Evolutionary conservation across 2,797 vertebrate species (phyloP), one percentile per base, ranked within the genome.

Genomic region (Chromobotia macracanthus): DNA sequence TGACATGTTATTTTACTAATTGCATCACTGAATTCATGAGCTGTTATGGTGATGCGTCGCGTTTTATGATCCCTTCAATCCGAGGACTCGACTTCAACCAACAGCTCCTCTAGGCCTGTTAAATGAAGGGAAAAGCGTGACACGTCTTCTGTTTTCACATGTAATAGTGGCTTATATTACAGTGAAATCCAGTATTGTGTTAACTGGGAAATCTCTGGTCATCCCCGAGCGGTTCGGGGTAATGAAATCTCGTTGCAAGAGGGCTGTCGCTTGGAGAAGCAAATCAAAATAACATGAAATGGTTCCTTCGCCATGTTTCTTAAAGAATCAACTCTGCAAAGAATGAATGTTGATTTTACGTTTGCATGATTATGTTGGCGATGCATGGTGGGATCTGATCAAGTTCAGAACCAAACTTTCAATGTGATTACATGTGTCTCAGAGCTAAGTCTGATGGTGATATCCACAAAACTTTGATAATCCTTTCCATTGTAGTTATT

Each of bases 101-200:
- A 68, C 60, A 64, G 63, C 80, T 60, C 50, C 60, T 76, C 63
- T 70, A 81, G 84, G 85, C 87, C 83, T 84, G 75, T 67, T 68
- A 53, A 83, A 82, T 41, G 75, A 64, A 80, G 63, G 44, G 61
- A 51, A 69, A 63, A 72, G 65, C 66, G 74, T 38, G 61, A 64
- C 66, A 72, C 23, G 51, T 60, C 76, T 81, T 64, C 64, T 48
- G 31, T 81, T 79, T 68, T 78, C 19, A 21, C 35, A 38, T 10
- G 44, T 31, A 19, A 15, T 46, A 31, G 18, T 13, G 50, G 19
- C 1, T n/a, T 19, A n/a, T 53, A 46, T 58, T 25, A 53, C 44
- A 44, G 68, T 67, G 46, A 5, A 48, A 23, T 72, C 48, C 50
- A 50, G 31, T 44, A 23, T 61, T 50, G 67, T 12, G 38, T 18